Evolutionary conservation across 2,797 vertebrate species (phyloP).

Genomic region (Aselliscus stoliczkanus): DNA sequence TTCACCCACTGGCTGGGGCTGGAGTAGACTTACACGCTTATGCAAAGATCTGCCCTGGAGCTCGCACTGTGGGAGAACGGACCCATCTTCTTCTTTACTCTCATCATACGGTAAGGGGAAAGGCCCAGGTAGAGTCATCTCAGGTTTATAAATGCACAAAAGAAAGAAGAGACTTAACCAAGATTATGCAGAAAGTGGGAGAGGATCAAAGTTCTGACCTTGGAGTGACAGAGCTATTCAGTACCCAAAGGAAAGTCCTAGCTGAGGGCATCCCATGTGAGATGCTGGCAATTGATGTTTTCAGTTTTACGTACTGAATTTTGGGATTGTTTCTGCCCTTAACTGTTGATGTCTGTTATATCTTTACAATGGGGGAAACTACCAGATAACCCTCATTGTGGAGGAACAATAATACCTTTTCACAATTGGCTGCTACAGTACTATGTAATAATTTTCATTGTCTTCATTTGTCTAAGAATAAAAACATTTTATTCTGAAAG

Average conservation of each 20-base stretch:
- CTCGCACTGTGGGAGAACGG: fast-evolving
- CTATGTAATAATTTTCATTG: neutral
- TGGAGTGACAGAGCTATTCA: neutral
- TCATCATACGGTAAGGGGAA: neutral
- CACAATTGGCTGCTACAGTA: neutral
- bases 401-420: neutral
- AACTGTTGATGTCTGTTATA: neutral
- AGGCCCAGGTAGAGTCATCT: neutral
- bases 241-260: neutral
- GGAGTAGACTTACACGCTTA: neutral
- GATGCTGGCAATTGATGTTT: neutral
- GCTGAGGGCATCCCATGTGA: fast-evolving
- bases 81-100: neutral
- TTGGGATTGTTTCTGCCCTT: neutral
- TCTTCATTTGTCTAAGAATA: slow-evolving; percentile 17
- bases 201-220: fast-evolving
- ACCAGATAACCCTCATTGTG: neutral
- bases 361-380: neutral
- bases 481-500: slow-evolving; percentile 32
- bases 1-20: too few relatives aligned
- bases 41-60: neutral
- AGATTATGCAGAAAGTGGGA: neutral
- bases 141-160: neutral
- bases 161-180: neutral
- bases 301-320: too few relatives aligned